Conservation (phyloP, 2,888 invertebrate species). For the Invenusta paracnida region DNA sequence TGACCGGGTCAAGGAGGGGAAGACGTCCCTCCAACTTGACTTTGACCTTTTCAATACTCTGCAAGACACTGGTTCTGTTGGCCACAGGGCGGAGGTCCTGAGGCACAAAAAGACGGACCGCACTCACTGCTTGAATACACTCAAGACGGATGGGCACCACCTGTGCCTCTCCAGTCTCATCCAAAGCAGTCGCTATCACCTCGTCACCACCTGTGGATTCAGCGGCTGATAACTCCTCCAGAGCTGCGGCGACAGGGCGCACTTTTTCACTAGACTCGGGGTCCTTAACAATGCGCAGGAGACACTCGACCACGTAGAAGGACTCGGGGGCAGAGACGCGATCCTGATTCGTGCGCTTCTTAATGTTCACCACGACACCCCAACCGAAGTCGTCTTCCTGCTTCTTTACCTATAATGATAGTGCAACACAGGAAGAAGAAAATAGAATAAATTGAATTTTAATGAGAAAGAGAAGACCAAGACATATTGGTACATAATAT, state of each 20-base stretch:
- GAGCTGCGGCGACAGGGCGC: conserved; percentile 51
- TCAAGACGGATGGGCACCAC: conserved; percentile 49
- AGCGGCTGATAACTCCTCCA: too few relatives aligned
- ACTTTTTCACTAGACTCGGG: conserved; percentile 40
- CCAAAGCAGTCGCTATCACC: not conserved
- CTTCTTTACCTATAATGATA: conserved; percentile 68
- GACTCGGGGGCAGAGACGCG: not conserved
- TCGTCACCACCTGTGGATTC: conserved; percentile 48
- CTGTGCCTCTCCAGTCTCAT: conserved; percentile 55
- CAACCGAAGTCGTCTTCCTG: conserved; percentile 84
- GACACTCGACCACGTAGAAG: conserved; percentile 41
- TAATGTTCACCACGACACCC: conserved; percentile 89
- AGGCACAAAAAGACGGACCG: conserved; percentile 81
- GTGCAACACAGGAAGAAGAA: conserved; percentile 46
- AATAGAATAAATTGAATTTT: too few relatives aligned
- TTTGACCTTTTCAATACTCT: conserved; percentile 60
- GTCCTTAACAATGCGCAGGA: conserved; percentile 35
- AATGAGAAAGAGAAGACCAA: too few relatives aligned
- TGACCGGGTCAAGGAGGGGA: conserved; percentile 83
- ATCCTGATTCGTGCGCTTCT: conserved; percentile 65
- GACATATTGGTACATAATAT: too few relatives aligned
- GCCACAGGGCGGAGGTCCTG: conserved; percentile 80
- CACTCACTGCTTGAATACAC: conserved; percentile 67
- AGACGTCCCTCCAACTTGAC: conserved; percentile 80
- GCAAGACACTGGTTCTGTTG: conserved; percentile 74